These are phyloP conservation scores for Tiliacea citrago DNA, from an alignment of 2,888 invertebrate genomes.

Conservation along the genomic window DNA sequence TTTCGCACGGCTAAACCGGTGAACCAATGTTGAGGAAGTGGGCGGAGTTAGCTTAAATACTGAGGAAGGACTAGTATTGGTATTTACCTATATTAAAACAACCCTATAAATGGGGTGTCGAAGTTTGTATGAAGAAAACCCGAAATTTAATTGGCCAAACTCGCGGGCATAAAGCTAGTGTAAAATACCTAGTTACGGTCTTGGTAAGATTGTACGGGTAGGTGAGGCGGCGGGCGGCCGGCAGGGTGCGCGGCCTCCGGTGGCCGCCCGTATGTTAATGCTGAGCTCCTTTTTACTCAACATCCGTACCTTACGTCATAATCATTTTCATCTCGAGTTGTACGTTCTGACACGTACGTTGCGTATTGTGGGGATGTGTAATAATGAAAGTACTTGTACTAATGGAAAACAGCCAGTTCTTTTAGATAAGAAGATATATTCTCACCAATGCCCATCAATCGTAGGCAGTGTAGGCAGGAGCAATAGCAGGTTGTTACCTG, in stretches of 20 bases:
- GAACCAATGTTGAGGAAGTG: neutral
- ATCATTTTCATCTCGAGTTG: slow-evolving; percentile 18
- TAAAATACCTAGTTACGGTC: neutral
- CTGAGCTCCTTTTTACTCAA: slow-evolving; percentile 37
- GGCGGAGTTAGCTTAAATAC: too few relatives aligned
- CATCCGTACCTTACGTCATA: slow-evolving; percentile 23
- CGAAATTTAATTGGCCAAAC: neutral
- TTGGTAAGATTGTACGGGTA: slow-evolving; percentile 2
- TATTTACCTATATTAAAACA: neutral
- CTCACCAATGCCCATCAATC: too few relatives aligned
- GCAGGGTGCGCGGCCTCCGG: too few relatives aligned
- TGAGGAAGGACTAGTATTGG: neutral
- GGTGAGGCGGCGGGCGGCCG: too few relatives aligned
- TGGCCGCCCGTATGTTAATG: slow-evolving; percentile 45
- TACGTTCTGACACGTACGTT: neutral
- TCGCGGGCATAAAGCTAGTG: neutral
- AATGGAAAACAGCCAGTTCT: too few relatives aligned
- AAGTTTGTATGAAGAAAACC: neutral
- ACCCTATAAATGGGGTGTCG: neutral
- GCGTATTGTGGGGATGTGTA: too few relatives aligned
- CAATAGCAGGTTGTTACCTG: too few relatives aligned
- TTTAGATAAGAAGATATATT: too few relatives aligned
- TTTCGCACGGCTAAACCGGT: neutral
- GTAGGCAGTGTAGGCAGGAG: too few relatives aligned
- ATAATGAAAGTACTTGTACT: too few relatives aligned